Base-by-base conservation (phyloP, 35 echinoderm and acorn worm genomes). In the Ophiothrix spiculata region DNA sequence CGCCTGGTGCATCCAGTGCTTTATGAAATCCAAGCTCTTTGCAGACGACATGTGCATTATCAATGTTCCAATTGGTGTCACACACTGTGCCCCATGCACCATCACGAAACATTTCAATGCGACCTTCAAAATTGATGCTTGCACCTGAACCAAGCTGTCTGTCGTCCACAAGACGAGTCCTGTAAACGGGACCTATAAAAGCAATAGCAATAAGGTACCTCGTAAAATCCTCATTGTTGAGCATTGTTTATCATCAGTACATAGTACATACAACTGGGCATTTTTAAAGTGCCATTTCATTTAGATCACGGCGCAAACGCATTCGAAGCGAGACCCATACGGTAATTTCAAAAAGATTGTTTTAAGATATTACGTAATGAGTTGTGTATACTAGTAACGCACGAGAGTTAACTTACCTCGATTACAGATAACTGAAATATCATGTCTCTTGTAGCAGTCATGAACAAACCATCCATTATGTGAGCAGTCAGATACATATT, bases 71-170 rank as follows among this genome's bases (percentile, higher is more conserved):
- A 10, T 35, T 21, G 33, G 87, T 37, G 60, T 92, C 90, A 76
- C 90, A 92, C 3, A 92, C 46, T 34, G 85, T 92, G 29, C 84
- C 90, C 90, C 90, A 92, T 38, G 17, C 38, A 39, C 90, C 90
- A 33, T 92, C 75, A 21, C 36, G 2, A 33, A 39, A 74, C 19
- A 87, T 38, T 36, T 92, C 90, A 17, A 92, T 69, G 81, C 85
- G 73, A 21, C 90, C 90, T 83, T 81, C 85, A 25, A 69, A 69
- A 46, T 31, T 41, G 8, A 64, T 69, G 40, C 4, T 69, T 36
- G 32, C 36, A 28, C 64, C 77, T 37, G 64, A 69, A 31, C 80
- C 79, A 33, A 87, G 69, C 2, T 77, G 78, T 25, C 60, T 69
- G 60, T 10, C 8, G 29, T 69, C 60, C 29, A 69, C 10, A 4